Conservation (phyloP, 1,140 invertebrate species). For the Chrysopa pallens region DNA sequence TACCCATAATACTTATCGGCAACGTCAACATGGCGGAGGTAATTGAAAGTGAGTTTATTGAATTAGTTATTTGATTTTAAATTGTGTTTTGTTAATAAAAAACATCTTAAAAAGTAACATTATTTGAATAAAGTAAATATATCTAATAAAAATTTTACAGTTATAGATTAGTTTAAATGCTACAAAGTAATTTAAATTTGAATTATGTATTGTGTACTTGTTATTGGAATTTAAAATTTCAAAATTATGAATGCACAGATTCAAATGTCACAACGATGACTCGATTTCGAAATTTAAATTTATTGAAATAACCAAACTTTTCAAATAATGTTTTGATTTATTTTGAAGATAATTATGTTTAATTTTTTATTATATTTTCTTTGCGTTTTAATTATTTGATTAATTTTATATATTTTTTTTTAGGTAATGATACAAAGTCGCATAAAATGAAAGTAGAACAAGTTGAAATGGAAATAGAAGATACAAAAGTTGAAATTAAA, state of each 20-base stretch:
- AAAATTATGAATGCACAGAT: slow-evolving; percentile 26
- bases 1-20: slow-evolving; percentile 17
- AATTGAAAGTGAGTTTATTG: slow-evolving; percentile 48
- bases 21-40: slow-evolving; percentile 55
- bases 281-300: slow-evolving; percentile 17
- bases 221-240: slow-evolving; percentile 24
- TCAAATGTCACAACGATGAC: slow-evolving; percentile 16
- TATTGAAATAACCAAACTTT: slow-evolving; percentile 15
- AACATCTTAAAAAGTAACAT: too few species aligned
- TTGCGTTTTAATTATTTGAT: too few species aligned
- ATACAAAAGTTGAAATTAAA: slow-evolving; percentile 25
- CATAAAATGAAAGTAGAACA: too few species aligned
- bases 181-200: too few species aligned
- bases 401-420: too few species aligned
- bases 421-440: too few species aligned
- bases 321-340: slow-evolving; percentile 9
- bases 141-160: too few species aligned
- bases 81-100: background rate
- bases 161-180: too few species aligned
- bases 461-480: background rate
- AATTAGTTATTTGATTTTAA: background rate
- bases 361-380: too few species aligned
- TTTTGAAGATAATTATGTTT: too few species aligned
- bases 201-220: too few species aligned
- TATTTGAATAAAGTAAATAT: too few species aligned